Evolutionary conservation across 2,888 invertebrate species (phyloP), one percentile per base, ranked within the genome.

Genomic region (Colletes collaris): DNA sequence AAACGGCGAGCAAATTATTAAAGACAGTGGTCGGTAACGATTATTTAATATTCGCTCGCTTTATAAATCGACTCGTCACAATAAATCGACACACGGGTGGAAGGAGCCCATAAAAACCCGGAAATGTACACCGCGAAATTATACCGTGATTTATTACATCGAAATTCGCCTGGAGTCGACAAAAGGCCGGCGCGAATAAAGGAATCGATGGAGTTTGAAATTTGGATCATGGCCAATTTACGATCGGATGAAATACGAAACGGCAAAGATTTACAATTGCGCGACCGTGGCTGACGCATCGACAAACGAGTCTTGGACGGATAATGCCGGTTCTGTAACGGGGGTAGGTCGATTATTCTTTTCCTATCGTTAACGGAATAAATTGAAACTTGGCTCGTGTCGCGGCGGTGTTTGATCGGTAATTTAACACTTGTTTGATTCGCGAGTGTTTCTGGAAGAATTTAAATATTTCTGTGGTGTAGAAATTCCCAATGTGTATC

Each of bases 171-270:
- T 27, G 44, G 2, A 7, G 55, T 35, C 46, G 68, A 76, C 76
- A 69, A 76, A 80, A 68, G 81, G 81, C 49, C 68, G 52, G n/a
- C 58, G 56, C 37, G 81, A 63, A 81, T 76, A 76, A 80, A 81
- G 69, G 81, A 81, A 81, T 81, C 81, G 81, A 81, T 81, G 81
- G 81, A 62, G 81, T 76, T 81, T 81, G 71, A 81, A 81, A 81
- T 76, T 81, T 81, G 81, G 81, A 76, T 73, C 69, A 35, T 16
- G 37, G 81, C 81, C 81, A 81, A 81, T 81, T 81, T 76, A 79
- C 72, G 65, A 62, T 11, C 8, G 64, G 49, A 60, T 58, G 65
- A 80, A 67, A 71, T 67, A 67, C 59, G 73, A 44, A 46, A 6
- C 63, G 62, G 69, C 11, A 58, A 27, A 79, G 79, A 81, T 79